These are phyloP conservation scores for Cyprinodon variegatus DNA, from an alignment of 2,113 vertebrate species.

Conservation along the genomic window DNA sequence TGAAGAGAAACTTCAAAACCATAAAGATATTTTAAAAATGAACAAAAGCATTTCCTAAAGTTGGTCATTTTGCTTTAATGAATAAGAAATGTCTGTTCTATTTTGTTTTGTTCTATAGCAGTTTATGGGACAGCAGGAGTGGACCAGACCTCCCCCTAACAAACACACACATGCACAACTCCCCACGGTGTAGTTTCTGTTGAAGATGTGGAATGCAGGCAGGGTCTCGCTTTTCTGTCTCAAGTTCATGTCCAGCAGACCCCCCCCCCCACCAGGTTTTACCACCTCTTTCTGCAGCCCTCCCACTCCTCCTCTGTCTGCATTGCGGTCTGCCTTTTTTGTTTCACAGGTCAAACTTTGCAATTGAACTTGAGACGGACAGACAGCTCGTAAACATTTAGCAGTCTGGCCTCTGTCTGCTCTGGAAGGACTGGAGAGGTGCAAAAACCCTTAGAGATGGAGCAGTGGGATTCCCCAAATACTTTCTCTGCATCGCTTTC, in stretches of 20 bases:
- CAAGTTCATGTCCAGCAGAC: conserved; percentile 72
- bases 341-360: conserved; percentile 75
- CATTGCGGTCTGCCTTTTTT: conserved; percentile 61
- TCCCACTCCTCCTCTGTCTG: conserved; percentile 44
- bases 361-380: conserved; percentile 86
- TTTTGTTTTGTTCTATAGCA: conserved; percentile 19
- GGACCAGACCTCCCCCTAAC: conserved; percentile 15
- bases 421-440: conserved; percentile 45
- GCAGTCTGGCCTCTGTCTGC: conserved; percentile 83
- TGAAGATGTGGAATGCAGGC: conserved; percentile 66
- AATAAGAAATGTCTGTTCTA: neutral
- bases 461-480: neutral
- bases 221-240: conserved; percentile 58
- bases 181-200: conserved; percentile 52
- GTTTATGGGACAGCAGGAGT: neutral
- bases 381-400: conserved; percentile 83
- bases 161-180: conserved; percentile 28
- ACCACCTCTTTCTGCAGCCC: conserved; percentile 37
- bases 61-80: neutral
- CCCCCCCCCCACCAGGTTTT: conserved; percentile 29
- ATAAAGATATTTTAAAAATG: neutral
- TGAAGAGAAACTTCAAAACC: neutral
- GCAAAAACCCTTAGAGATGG: conserved; percentile 24
- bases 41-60: neutral
- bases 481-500: neutral